Evolutionary conservation across 2,888 invertebrate species (phyloP), one percentile per base, ranked within the genome.

Genomic region (Sericinus montela): DNA sequence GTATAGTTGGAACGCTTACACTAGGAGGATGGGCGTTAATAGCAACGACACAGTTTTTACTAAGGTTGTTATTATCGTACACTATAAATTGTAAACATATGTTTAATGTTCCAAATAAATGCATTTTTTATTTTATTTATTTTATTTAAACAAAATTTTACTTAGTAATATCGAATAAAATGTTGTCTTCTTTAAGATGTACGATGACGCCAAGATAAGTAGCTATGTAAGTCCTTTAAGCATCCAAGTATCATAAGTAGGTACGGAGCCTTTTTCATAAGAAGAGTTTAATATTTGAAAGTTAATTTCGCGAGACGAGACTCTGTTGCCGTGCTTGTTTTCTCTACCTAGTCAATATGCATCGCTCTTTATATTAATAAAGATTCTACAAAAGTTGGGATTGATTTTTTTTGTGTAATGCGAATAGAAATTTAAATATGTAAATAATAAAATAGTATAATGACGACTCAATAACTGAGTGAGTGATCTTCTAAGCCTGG

Each of bases 221-320:
- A 48, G 34, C 34, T 45, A 45, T 50, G 32, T 45, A 50, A 50
- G 45, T 40, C 40, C 45, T 50, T 29, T 50, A 45, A 36, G 38
- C 41, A 30, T 41, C 41, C 50, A 23, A 45, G 50, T 30, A 40
- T 42, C 13, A 42, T 41, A 45, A 45, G 45, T 47, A 47, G 25
- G 32, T 41, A 59, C 61, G 60, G 68, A 73, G 64, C 74, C 71
- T 76, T 75, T 75, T 68, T 73, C 73, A 75, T 77, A 75, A 80
- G 71, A 69, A 62, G 71, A 75, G 79, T 81, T 83, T 80, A 80
- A 82, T 83, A 82, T 81, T 80, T 75, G 73, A 82, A 84, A 82
- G 67, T 83, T 81, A 81, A 82, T 84, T 83, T 81, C 72, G 67
- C 57, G 65, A 71, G 79, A 81, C 78, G 74, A 80, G 73, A 67